A percentile compares a stretch with the other conserved stretches of the same genome.
These are phyloP conservation scores for Tetrapedia diversipes DNA, from an alignment of 2,888 invertebrate species.

Conservation along the genomic window DNA sequence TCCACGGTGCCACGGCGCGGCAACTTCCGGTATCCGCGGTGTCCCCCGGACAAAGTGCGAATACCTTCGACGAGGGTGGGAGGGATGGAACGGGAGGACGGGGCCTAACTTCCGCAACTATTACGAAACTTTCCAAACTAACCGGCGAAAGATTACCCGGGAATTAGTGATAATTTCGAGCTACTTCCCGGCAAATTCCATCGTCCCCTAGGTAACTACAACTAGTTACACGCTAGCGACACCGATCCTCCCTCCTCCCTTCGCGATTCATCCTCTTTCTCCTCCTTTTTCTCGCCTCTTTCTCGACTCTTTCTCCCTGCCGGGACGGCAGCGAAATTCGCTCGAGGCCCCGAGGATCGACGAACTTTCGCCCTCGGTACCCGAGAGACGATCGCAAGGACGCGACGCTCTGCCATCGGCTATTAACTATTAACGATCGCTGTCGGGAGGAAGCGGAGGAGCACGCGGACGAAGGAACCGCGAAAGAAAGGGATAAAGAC, in stretches of 20 bases:
- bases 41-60: conserved; percentile 46
- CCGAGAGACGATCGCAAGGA: conserved; percentile 42
- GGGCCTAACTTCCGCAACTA: conserved; percentile 54
- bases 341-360: conserved; percentile 27
- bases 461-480: too few relatives aligned
- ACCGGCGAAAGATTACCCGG: conserved; percentile 55
- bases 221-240: conserved; percentile 44
- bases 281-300: not conserved
- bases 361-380: conserved; percentile 45
- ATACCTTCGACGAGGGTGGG: too few relatives aligned
- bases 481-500: not conserved
- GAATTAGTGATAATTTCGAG: conserved; percentile 61
- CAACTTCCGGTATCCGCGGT: conserved; percentile 45
- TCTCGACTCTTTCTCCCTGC: not conserved
- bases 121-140: conserved; percentile 53
- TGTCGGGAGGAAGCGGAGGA: conserved; percentile 1
- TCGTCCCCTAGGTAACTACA: conserved; percentile 34
- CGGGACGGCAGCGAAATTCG: conserved; percentile 19
- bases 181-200: conserved; percentile 54
- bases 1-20: conserved; percentile 16
- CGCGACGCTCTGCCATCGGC: conserved; percentile 33
- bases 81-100: conserved; percentile 4
- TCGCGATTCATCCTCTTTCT: not conserved
- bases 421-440: conserved; percentile 62
- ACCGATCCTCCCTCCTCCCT: conserved; percentile 18